These are phyloP conservation scores for Tokudaia tokunoshimensis DNA, from an alignment of 2,797 vertebrate species.

Conservation along the genomic window DNA sequence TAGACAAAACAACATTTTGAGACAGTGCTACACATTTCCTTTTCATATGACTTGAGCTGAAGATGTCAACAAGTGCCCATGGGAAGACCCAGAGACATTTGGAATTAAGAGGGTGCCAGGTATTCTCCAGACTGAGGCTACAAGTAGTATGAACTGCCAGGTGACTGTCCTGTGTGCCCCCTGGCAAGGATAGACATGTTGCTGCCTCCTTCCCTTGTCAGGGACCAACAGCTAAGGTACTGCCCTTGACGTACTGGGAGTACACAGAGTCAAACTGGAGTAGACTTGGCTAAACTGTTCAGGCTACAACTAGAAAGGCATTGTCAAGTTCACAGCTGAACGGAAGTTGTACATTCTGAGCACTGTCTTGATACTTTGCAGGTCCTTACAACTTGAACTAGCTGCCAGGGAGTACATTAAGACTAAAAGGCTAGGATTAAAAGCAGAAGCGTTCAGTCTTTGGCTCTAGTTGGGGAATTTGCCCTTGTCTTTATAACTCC, in stretches of 20 bases:
- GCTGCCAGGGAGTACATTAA: background rate
- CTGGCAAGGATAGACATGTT: too few species aligned
- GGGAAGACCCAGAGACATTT: background rate
- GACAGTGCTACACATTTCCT: background rate
- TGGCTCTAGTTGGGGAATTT: background rate
- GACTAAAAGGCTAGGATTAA: background rate
- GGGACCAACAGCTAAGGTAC: background rate
- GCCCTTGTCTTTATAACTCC: background rate
- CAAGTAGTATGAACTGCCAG: background rate
- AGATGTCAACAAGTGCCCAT: too few species aligned
- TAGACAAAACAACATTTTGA: background rate
- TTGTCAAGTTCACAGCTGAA: rapidly evolving
- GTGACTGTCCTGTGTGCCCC: too few species aligned
- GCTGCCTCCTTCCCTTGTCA: too few species aligned
- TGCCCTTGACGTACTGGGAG: background rate
- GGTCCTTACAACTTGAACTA: background rate
- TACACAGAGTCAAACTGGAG: background rate
- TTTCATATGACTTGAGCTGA: background rate
- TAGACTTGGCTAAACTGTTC: background rate
- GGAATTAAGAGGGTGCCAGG: background rate
- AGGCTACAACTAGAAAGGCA: background rate
- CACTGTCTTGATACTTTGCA: background rate
- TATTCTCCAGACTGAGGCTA: background rate
- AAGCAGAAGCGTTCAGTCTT: background rate
- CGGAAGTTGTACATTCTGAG: background rate